These are phyloP conservation scores for Bombylius major DNA, from an alignment of 2,888 invertebrate species.

Conservation along the genomic window DNA sequence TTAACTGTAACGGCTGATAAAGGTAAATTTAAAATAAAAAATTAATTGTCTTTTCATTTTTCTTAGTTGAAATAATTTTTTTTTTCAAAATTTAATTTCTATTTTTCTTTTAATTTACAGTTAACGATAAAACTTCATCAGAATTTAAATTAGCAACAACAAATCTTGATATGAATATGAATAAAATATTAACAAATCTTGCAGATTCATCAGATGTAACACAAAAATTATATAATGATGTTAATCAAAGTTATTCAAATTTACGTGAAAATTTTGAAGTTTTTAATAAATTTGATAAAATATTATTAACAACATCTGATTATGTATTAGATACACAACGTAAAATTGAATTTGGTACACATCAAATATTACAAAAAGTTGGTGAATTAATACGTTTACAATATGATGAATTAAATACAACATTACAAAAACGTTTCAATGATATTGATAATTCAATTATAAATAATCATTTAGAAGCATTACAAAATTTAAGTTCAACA, in stretches of 20 bases:
- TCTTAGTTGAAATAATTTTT: neutral
- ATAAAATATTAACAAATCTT: slow-evolving; percentile 46
- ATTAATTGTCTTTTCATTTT: neutral
- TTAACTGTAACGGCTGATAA: slow-evolving; percentile 37
- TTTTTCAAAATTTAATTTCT: neutral
- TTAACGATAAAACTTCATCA: slow-evolving; percentile 37
- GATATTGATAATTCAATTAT: slow-evolving; percentile 55
- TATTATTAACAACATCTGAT: slow-evolving; percentile 71
- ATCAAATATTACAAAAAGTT: slow-evolving; percentile 66
- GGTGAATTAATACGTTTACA: slow-evolving; percentile 54
- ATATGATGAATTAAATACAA: slow-evolving; percentile 50
- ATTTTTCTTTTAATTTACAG: slow-evolving; percentile 21
- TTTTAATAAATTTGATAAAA: slow-evolving; percentile 60
- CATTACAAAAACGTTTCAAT: slow-evolving; percentile 55
- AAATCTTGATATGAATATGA: slow-evolving; percentile 38
- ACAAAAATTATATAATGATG: slow-evolving; percentile 43
- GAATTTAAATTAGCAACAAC: slow-evolving; percentile 44
- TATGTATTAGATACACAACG: slow-evolving; percentile 73
- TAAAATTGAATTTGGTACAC: slow-evolving; percentile 71
- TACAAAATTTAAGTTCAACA: slow-evolving; percentile 60
- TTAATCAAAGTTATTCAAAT: slow-evolving; percentile 43
- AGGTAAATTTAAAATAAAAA: slow-evolving; percentile 29
- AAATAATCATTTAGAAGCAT: slow-evolving; percentile 55
- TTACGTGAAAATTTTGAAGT: slow-evolving; percentile 41
- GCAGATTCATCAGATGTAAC: slow-evolving; percentile 44